Evolutionary conservation across 2,113 vertebrate species (phyloP).

Genomic region (Eolophus roseicapilla): DNA sequence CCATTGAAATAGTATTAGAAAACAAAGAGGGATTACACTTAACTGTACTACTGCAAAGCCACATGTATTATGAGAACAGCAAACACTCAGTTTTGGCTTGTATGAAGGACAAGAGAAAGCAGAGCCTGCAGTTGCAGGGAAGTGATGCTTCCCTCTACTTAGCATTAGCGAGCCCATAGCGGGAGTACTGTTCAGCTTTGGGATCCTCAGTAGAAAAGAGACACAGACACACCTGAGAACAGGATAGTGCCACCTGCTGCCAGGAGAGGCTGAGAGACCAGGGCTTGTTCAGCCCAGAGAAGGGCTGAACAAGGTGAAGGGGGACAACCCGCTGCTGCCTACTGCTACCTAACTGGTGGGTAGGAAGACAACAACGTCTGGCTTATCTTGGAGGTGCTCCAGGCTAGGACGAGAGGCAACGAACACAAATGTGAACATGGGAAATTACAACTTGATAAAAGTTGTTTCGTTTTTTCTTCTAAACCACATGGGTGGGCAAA

Average conservation of each 20-base stretch:
- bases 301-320: not conserved
- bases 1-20: not conserved
- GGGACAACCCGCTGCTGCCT: not conserved
- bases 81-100: not conserved
- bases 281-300: not conserved
- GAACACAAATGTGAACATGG: accelerated
- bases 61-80: not conserved
- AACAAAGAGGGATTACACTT: not conserved
- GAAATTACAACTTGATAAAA: not conserved
- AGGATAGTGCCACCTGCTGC: not conserved
- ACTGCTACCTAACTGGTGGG: not conserved
- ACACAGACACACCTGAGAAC: not conserved
- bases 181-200: not conserved
- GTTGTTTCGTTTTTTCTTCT: not conserved
- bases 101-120: not conserved
- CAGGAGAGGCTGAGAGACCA: not conserved
- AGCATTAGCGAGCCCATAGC: not conserved
- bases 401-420: not conserved
- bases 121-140: not conserved
- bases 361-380: not conserved
- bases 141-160: accelerated
- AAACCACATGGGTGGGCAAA: not conserved
- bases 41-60: not conserved
- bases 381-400: not conserved
- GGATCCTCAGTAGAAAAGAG: not conserved